A percentile compares a stretch with the other conserved stretches of the same genome.
phyloP scores from a whole-genome alignment of 2,888 invertebrate genomes.

The Carcina quercana region DNA sequence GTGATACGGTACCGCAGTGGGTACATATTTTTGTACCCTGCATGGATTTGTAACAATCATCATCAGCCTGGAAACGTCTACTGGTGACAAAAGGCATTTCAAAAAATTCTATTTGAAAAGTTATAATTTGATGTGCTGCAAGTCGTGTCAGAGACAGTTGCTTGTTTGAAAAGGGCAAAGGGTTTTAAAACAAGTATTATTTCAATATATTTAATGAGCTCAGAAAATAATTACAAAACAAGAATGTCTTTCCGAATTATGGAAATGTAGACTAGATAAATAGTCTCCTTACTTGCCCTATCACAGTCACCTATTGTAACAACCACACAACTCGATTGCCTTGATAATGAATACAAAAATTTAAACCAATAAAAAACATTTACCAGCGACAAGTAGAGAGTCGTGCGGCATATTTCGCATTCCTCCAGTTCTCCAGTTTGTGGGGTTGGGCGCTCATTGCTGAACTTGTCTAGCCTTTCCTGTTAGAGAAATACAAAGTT shows the following conservation, averaged over 20 bases:
- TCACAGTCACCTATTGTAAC: not conserved
- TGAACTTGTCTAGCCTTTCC: not conserved
- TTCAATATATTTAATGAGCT: too few species aligned
- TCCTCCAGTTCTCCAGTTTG: slow-evolving; percentile 66
- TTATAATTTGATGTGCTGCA: too few species aligned
- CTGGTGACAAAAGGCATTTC: too few species aligned
- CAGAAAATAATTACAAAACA: too few species aligned
- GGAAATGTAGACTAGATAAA: not conserved
- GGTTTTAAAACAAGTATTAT: too few species aligned
- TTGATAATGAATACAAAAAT: not conserved
- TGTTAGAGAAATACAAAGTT: not conserved
- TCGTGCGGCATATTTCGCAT: slow-evolving; percentile 88
- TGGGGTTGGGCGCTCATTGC: slow-evolving; percentile 2
- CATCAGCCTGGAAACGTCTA: too few species aligned
- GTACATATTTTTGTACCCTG: not conserved
- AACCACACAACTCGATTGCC: too few species aligned
- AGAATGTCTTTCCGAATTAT: not conserved
- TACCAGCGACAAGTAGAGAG: slow-evolving; percentile 89
- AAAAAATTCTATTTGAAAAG: too few species aligned
- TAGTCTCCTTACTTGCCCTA: not conserved
- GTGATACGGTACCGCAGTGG: not conserved
- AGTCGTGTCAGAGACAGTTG: too few species aligned
- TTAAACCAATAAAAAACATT: slow-evolving; percentile 19
- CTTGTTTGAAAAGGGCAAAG: too few species aligned
- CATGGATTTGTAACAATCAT: too few species aligned